Conservation (phyloP, 2,113 vertebrate genomes). For the Embiotoca jacksoni region DNA sequence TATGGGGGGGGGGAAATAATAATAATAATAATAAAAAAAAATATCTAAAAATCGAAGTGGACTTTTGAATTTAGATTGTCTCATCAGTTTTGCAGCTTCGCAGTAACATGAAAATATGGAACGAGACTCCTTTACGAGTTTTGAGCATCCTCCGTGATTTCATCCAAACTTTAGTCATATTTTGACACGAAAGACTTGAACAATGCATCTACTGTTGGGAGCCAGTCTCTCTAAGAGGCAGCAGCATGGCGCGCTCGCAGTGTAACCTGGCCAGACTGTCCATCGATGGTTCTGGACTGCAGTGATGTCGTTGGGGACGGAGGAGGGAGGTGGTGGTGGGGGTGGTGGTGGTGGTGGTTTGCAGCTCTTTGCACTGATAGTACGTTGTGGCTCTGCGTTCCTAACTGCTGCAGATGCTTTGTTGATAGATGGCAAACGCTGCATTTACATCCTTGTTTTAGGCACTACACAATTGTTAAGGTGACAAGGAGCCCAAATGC, state of each 20-base stretch:
- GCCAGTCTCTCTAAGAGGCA: not conserved
- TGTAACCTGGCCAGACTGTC: slow-evolving; percentile 36
- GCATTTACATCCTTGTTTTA: slow-evolving; percentile 75
- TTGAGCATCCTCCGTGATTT: too few species aligned
- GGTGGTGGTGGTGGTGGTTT: not conserved
- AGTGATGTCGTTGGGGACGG: slow-evolving; percentile 28
- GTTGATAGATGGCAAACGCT: slow-evolving; percentile 70
- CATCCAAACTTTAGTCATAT: too few species aligned
- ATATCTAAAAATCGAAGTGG: not conserved
- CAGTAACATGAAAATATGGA: not conserved
- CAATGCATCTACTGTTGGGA: not conserved
- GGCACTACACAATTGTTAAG: slow-evolving; percentile 80
- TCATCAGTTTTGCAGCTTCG: not conserved
- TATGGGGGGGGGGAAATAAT: too few species aligned
- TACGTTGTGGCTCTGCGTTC: slow-evolving; percentile 54
- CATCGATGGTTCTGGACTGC: slow-evolving; percentile 51
- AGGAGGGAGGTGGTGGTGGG: not conserved
- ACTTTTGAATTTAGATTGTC: not conserved
- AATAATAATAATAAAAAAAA: not conserved
- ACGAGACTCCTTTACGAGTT: too few species aligned
- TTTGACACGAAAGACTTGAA: not conserved
- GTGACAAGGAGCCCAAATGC: slow-evolving; percentile 60
- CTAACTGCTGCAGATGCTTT: slow-evolving; percentile 51
- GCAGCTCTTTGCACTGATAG: slow-evolving; percentile 66
- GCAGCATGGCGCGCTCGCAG: not conserved